Conservation (phyloP, 1,140 invertebrate species). For the Meteorus sp. region DNA sequence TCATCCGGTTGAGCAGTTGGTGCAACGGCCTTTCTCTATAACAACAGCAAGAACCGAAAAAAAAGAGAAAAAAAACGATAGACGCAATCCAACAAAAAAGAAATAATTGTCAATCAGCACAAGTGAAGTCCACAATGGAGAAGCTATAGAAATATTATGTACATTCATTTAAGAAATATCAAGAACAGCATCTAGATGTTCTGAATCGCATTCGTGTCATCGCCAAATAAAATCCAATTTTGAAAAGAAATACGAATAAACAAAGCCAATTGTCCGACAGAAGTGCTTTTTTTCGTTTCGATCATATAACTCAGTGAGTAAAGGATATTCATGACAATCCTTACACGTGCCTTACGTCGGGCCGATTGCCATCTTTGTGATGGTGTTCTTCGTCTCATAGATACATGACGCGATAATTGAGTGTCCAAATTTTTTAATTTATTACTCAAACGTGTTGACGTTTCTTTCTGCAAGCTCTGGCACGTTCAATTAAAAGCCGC, state of each 20-base stretch:
- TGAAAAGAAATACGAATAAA: too few relatives aligned
- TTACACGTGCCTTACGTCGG: constrained; percentile 57
- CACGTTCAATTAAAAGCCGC: constrained; percentile 43
- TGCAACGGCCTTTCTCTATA: constrained; percentile 51
- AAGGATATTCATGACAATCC: constrained; percentile 29
- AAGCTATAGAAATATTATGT: constrained; percentile 30
- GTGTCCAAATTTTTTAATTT: constrained; percentile 53
- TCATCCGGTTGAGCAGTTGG: constrained; percentile 43
- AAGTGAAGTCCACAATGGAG: too few relatives aligned
- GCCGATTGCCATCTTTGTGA: constrained; percentile 58
- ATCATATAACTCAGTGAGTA: too few relatives aligned
- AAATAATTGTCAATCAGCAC: constrained; percentile 15
- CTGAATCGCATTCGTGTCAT: not conserved
- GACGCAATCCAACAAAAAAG: constrained; percentile 31
- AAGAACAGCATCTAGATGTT: too few relatives aligned
- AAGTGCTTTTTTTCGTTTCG: too few relatives aligned
- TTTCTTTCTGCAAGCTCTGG: constrained; percentile 44
- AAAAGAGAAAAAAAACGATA: constrained; percentile 46
- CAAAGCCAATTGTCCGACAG: too few relatives aligned
- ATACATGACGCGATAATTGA: constrained; percentile 52
- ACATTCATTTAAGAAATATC: not conserved
- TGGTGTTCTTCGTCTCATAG: constrained; percentile 52
- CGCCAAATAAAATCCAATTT: too few relatives aligned
- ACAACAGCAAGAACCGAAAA: constrained; percentile 55
- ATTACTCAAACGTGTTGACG: constrained; percentile 46